Evolutionary conservation across 2,888 invertebrate species (phyloP).

Genomic region (Netelia melanura): DNA sequence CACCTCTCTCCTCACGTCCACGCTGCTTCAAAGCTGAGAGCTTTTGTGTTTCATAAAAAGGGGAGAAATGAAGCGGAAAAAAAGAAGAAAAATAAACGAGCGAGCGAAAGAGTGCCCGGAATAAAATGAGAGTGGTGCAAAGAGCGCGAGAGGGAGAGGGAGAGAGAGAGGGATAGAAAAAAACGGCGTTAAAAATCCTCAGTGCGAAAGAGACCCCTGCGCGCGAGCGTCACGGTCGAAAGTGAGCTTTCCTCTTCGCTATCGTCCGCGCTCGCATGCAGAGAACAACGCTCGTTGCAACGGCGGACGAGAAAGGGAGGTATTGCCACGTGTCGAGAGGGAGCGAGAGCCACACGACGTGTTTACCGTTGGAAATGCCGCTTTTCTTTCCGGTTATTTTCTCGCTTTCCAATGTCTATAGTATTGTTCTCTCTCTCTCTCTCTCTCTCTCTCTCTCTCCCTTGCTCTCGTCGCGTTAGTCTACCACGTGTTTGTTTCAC

Average conservation of each 20-base stretch:
- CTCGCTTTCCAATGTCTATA: conserved; percentile 30
- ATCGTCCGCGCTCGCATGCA: conserved; percentile 52
- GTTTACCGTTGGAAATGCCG: conserved; percentile 68
- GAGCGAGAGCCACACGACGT: conserved; percentile 57
- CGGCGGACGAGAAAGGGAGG: conserved; percentile 61
- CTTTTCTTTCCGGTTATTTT: conserved; percentile 69
- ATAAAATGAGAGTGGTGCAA: conserved; percentile 35
- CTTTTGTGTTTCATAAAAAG: conserved; percentile 79
- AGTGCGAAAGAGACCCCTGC: conserved; percentile 44
- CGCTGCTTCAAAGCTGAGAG: conserved; percentile 75
- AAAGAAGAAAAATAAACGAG: conserved; percentile 44
- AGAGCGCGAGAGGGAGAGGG: conserved; percentile 40
- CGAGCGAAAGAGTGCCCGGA: conserved; percentile 12
- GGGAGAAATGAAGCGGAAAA: conserved; percentile 64
- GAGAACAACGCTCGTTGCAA: conserved; percentile 46
- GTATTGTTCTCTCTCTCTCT: conserved; percentile 26
- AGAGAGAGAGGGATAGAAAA: conserved; percentile 56
- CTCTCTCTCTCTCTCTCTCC: conserved; percentile 4
- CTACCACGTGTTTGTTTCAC: conserved; percentile 61
- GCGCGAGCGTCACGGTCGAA: conserved; percentile 44
- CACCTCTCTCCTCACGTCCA: conserved; percentile 46
- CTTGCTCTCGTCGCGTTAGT: conserved; percentile 2
- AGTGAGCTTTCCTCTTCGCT: conserved; percentile 67
- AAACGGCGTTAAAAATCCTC: conserved; percentile 63
- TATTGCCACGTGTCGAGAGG: conserved; percentile 65